Conservation (phyloP, 2,888 invertebrate genomes). For the Melangyna quadrimaculata region DNA sequence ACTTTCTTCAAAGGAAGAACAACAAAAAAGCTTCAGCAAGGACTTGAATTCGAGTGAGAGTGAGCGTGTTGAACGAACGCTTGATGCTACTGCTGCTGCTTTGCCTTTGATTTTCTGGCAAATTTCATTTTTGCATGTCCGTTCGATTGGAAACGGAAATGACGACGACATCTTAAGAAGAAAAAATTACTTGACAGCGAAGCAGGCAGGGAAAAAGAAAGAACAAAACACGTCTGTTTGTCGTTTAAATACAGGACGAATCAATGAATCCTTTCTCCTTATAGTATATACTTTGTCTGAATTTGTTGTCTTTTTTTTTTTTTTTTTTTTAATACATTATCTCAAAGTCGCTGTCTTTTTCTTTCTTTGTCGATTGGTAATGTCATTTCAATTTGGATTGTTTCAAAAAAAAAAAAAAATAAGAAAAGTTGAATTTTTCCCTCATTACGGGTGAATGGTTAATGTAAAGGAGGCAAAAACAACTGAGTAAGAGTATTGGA, state of each 20-base stretch:
- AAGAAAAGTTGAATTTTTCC: slow-evolving; percentile 35
- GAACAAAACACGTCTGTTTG: slow-evolving; percentile 59
- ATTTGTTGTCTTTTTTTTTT: slow-evolving; percentile 45
- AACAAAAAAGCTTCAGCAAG: background rate
- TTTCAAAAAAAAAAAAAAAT: background rate
- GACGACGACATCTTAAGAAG: slow-evolving; percentile 26
- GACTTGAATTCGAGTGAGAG: background rate
- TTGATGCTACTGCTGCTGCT: background rate
- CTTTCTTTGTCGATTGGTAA: slow-evolving; percentile 62
- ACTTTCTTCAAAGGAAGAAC: slow-evolving; percentile 31
- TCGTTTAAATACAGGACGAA: slow-evolving; percentile 70
- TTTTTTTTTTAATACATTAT: too few species aligned
- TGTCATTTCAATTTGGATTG: slow-evolving; percentile 69
- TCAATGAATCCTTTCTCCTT: slow-evolving; percentile 68
- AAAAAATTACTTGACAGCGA: slow-evolving; percentile 15
- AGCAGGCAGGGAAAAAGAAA: background rate
- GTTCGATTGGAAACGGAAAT: slow-evolving; percentile 71
- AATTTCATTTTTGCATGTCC: slow-evolving; percentile 71
- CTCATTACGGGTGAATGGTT: slow-evolving; percentile 65
- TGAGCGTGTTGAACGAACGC: background rate
- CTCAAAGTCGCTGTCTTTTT: slow-evolving; percentile 13
- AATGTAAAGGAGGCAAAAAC: slow-evolving; percentile 26
- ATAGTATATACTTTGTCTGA: slow-evolving; percentile 15
- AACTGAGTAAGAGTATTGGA: background rate
- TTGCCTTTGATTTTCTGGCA: slow-evolving; percentile 69